Percentiles rank a stretch among this genome's conserved stretches.
Evolutionary conservation across 2,888 invertebrate species (phyloP).

Genomic region (Sceliomorpha sp.): DNA sequence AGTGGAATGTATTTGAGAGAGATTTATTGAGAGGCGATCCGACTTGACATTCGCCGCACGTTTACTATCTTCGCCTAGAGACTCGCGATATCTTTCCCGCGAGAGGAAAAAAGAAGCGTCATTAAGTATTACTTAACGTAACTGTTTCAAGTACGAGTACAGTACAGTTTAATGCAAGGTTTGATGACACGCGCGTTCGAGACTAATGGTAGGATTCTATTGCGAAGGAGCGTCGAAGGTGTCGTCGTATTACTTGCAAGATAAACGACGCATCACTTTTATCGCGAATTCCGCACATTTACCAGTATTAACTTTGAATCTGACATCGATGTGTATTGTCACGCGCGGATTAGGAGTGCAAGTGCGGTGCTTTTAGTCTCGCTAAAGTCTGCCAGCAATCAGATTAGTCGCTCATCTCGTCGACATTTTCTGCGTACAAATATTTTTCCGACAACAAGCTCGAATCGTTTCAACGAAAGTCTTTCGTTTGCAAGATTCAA

Average conservation of each 20-base stretch:
- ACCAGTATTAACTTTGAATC: too few species aligned
- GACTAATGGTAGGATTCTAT: too few species aligned
- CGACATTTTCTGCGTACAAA: conserved; percentile 16
- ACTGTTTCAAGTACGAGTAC: too few species aligned
- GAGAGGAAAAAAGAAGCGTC: conserved; percentile 3
- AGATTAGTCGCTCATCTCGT: conserved; percentile 8
- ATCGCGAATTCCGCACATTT: too few species aligned
- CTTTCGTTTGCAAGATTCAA: too few species aligned
- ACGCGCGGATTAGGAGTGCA: neutral
- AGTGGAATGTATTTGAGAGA: conserved; percentile 24
- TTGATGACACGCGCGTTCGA: too few species aligned
- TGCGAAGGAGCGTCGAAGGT: too few species aligned
- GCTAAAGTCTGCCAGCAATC: conserved; percentile 7
- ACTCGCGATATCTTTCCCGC: conserved; percentile 9
- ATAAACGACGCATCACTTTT: too few species aligned
- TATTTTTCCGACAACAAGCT: conserved; percentile 6
- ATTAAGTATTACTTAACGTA: too few species aligned
- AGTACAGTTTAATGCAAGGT: too few species aligned
- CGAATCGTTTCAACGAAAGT: conserved; percentile 12
- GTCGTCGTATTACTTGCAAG: too few species aligned
- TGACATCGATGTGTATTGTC: too few species aligned
- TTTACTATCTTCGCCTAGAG: conserved; percentile 24
- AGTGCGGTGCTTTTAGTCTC: conserved; percentile 5
- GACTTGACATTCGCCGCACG: conserved; percentile 23
- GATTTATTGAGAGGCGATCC: conserved; percentile 43